Evolutionary conservation across 2,113 vertebrate genomes (phyloP).

Genomic region (Craseonycteris thonglongyai): DNA sequence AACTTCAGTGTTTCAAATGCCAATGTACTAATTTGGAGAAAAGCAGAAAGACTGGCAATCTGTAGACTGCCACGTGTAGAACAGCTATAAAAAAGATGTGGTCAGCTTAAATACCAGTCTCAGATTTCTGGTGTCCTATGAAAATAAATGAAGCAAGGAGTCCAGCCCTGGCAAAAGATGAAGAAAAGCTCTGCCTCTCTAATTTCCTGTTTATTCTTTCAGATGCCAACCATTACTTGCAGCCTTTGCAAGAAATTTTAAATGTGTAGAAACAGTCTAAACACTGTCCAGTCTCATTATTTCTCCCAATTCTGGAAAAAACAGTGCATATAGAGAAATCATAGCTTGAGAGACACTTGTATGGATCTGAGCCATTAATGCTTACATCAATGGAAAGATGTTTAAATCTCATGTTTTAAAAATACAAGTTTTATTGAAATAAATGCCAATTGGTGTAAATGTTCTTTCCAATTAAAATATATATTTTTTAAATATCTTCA

Average conservation of each 20-base stretch:
- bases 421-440: neutral
- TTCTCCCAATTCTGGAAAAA: neutral
- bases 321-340: neutral
- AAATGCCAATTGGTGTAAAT: neutral
- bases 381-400: neutral
- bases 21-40: neutral
- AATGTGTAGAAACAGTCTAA: slow-evolving; percentile 8
- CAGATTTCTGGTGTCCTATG: slow-evolving; percentile 12
- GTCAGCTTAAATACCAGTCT: slow-evolving; percentile 26
- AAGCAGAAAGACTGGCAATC: neutral
- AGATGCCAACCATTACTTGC: neutral
- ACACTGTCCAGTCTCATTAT: slow-evolving; percentile 6
- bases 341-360: neutral
- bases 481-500: neutral
- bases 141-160: slow-evolving; percentile 39
- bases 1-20: neutral
- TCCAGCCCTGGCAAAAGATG: neutral
- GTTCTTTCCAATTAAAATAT: neutral
- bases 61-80: neutral
- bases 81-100: neutral
- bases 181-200: neutral
- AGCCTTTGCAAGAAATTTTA: neutral
- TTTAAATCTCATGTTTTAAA: neutral
- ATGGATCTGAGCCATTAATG: neutral
- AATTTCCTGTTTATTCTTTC: slow-evolving; percentile 51